Base-by-base conservation (phyloP, 2,113 vertebrate genomes). In the Caretta caretta region DNA sequence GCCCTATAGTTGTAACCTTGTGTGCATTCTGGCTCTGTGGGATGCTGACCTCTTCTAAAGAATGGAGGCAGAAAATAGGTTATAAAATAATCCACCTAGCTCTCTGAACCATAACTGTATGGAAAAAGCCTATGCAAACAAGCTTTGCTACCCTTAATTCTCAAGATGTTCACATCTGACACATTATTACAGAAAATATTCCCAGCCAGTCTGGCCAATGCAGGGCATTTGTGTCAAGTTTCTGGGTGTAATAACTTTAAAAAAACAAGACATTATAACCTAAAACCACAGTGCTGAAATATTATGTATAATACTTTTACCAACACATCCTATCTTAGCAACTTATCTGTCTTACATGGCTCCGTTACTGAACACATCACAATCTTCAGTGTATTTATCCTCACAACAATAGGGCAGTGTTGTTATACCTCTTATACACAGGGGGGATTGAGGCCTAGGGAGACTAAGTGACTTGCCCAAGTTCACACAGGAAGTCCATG, bases 371-470 rank as follows among this genome's bases (percentile, higher is more conserved):
- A 88, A 42, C 65, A 79, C 59, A 89, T 90, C 56, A 3, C 62
- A 56, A 62, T 27, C 84, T 57, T 76, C 17, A 22, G 1, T 0
- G 49, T 35, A 17, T 53, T 96, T 87, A 38, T 89, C 5, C 25
- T 89, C 38, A 22, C 56, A n/a, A 24, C 6, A 3, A 38, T 49
- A 48, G 59, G 17, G 81, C 82, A 35, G 46, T 57, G 29, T 1
- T 13, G 1, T 57, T 92, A 8, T 72, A 20, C 87, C 54, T 0
- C 0, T 1, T 0, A n/a, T 50, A 16, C 69, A 5, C 0, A 31
- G 27, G 82, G 51, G 9, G 22, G 6, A 78, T 62, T 85, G 72
- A 87, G 86, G 78, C 62, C 59, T 11, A 42, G 50, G 8, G 35
- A n/a, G 62, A n/a, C 65, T 69, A 69, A 69, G 8, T 69, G 17